Percentiles rank a stretch among this genome's conserved stretches.
These are phyloP conservation scores for Syngnathus scovelli DNA, from an alignment of 2,113 vertebrate genomes.

Conservation along the genomic window DNA sequence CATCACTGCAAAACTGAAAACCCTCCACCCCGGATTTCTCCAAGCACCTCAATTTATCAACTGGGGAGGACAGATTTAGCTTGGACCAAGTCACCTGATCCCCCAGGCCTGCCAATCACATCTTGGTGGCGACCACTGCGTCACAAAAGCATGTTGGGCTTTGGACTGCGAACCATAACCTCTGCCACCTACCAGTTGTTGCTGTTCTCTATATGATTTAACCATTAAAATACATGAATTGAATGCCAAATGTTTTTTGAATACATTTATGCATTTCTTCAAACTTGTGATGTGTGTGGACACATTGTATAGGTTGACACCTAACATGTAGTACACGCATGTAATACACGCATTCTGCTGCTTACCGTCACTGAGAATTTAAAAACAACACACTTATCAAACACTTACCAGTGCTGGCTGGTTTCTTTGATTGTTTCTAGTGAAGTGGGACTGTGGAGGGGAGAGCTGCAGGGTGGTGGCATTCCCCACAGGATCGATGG, in stretches of 20 bases:
- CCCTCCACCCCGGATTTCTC: conserved; percentile 8
- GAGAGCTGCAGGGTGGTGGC: too few relatives aligned
- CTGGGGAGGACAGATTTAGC: conserved; percentile 49
- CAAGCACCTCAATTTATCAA: conserved; percentile 28
- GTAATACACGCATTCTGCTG: not conserved
- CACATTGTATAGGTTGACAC: too few relatives aligned
- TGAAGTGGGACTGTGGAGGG: too few relatives aligned
- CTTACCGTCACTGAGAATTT: conserved; percentile 43
- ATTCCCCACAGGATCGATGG: too few relatives aligned
- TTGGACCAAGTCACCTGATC: conserved; percentile 49
- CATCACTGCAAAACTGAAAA: conserved; percentile 7
- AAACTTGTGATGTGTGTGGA: too few relatives aligned
- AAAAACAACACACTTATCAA: conserved; percentile 37
- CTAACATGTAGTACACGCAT: too few relatives aligned
- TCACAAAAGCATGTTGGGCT: conserved; percentile 38
- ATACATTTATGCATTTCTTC: too few relatives aligned
- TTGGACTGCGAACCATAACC: conserved; percentile 10
- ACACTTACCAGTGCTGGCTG: not conserved
- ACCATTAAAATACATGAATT: too few relatives aligned
- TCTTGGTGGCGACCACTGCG: conserved; percentile 20
- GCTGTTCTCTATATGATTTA: conserved; percentile 24
- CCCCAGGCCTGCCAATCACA: conserved; percentile 31
- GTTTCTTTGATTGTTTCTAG: too few relatives aligned
- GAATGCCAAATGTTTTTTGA: too few relatives aligned
- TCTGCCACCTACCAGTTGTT: conserved; percentile 13